phyloP scores from a whole-genome alignment of 2,113 vertebrate genomes.

The Zeus faber region DNA sequence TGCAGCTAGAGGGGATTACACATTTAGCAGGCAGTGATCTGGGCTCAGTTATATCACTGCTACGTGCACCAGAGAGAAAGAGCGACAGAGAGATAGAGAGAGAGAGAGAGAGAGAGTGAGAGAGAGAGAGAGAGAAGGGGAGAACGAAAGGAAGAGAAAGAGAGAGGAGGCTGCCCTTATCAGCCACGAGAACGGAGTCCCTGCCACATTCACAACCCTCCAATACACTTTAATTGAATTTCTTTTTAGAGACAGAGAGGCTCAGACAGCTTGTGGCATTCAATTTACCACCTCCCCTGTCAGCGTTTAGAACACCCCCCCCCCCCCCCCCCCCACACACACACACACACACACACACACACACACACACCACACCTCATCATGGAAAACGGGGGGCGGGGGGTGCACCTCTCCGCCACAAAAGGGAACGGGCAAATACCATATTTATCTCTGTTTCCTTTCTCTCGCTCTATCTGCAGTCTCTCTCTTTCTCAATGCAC shows the following conservation, averaged over 20 bases:
- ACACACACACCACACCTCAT: conserved; percentile 45
- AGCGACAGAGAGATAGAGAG: background rate
- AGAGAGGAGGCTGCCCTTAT: conserved; percentile 84
- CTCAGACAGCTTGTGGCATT: conserved; percentile 94
- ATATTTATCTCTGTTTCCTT: conserved; percentile 79
- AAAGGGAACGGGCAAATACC: conserved; percentile 89
- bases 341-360: too few relatives aligned
- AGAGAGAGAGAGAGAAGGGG: background rate
- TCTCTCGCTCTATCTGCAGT: too few relatives aligned
- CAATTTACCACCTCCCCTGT: conserved; percentile 87
- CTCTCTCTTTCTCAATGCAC: conserved; percentile 47
- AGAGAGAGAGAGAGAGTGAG: background rate
- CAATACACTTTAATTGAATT: conserved; percentile 99
- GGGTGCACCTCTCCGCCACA: conserved; percentile 68
- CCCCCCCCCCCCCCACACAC: too few relatives aligned
- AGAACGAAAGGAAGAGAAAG: background rate
- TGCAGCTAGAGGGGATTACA: conserved; percentile 92
- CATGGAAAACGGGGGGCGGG: conserved; percentile 82
- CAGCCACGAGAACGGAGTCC: conserved; percentile 85
- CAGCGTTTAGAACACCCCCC: conserved; percentile 89
- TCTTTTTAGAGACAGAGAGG: conserved; percentile 95
- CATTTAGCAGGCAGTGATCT: conserved; percentile 90
- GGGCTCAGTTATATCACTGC: conserved; percentile 71
- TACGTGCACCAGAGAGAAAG: background rate
- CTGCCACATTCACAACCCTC: conserved; percentile 98